Percentiles rank a stretch among this genome's conserved stretches.
These are phyloP conservation scores for Progne subis DNA, from an alignment of 2,113 vertebrate species.

Conservation along the genomic window DNA sequence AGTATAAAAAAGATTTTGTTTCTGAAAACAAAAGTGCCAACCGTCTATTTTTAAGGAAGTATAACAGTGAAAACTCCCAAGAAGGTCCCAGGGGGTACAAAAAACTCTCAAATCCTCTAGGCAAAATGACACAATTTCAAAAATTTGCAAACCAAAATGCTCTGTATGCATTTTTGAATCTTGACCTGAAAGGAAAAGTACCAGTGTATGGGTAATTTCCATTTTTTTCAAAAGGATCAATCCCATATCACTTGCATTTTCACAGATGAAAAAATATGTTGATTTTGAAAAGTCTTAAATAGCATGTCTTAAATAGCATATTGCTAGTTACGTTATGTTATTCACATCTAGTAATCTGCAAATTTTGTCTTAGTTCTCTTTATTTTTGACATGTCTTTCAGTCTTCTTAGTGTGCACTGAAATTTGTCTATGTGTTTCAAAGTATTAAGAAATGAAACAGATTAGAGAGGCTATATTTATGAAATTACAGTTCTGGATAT, in stretches of 20 bases:
- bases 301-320: not conserved
- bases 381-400: not conserved
- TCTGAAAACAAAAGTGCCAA: not conserved
- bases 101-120: not conserved
- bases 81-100: not conserved
- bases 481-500: not conserved
- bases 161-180: not conserved
- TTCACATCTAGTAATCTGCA: not conserved
- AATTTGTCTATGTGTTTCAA: not conserved
- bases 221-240: not conserved
- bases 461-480: not conserved
- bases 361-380: not conserved
- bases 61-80: not conserved
- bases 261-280: not conserved
- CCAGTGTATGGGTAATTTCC: not conserved
- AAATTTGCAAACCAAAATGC: not conserved
- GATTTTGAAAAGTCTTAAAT: not conserved
- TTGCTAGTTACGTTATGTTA: not conserved
- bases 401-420: not conserved
- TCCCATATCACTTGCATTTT: not conserved
- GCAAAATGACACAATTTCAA: not conserved
- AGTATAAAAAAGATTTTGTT: not conserved
- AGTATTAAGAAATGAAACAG: not conserved
- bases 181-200: not conserved
- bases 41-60: not conserved